Percentiles rank a stretch among this genome's conserved stretches.
phyloP scores from a whole-genome alignment of 2,888 invertebrate genomes.

The Eristalinus sepulchralis region DNA sequence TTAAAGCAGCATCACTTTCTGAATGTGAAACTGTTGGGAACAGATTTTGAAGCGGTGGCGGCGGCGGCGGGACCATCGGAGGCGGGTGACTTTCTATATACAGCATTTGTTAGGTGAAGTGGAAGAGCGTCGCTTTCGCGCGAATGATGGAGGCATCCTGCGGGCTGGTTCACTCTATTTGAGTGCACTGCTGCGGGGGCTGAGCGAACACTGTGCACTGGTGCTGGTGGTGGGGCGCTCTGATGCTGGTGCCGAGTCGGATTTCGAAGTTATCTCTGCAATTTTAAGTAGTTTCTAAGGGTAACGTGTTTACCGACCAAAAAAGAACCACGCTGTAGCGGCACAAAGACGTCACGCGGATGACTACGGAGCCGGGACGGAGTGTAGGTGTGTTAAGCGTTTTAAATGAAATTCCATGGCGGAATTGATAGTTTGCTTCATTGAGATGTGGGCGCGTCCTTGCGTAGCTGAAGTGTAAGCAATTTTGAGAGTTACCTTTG shows the following conservation, averaged over 20 bases:
- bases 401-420: slow-evolving; percentile 61
- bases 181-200: slow-evolving; percentile 13
- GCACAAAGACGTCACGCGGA: not conserved
- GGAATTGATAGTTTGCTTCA: slow-evolving; percentile 64
- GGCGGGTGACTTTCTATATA: slow-evolving; percentile 12
- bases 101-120: slow-evolving; percentile 55
- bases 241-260: not conserved
- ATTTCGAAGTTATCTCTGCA: slow-evolving; percentile 40
- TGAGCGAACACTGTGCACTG: slow-evolving; percentile 33
- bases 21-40: slow-evolving; percentile 36
- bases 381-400: slow-evolving; percentile 60
- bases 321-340: not conserved
- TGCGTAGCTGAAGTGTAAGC: slow-evolving; percentile 22
- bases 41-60: not conserved
- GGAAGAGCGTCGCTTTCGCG: slow-evolving; percentile 27
- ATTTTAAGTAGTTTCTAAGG: slow-evolving; percentile 68
- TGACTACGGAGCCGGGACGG: not conserved
- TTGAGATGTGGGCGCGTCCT: slow-evolving; percentile 30
- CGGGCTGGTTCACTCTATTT: slow-evolving; percentile 52
- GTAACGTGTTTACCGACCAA: slow-evolving; percentile 59
- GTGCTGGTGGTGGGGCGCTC: slow-evolving; percentile 9
- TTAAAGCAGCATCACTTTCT: slow-evolving; percentile 55
- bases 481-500: slow-evolving; percentile 26
- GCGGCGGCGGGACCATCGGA: not conserved
- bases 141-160: slow-evolving; percentile 37